These are phyloP conservation scores for Bagarius yarrelli DNA, from an alignment of 2,113 vertebrate genomes.

Conservation along the genomic window DNA sequence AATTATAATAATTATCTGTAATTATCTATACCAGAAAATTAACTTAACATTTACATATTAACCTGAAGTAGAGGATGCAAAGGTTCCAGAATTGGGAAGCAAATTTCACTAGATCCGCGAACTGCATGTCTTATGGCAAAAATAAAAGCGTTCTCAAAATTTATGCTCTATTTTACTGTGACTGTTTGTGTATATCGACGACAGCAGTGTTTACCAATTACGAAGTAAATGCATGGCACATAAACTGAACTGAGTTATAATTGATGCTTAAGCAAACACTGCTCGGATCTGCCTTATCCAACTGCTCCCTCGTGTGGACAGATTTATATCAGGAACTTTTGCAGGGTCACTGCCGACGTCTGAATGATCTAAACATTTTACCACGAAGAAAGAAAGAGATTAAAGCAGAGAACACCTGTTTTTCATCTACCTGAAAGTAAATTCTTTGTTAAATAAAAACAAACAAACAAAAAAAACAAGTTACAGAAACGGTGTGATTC, in stretches of 20 bases:
- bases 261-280: background rate
- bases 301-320: conserved; percentile 27
- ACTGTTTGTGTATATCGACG: background rate
- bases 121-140: no score
- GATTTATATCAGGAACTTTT: background rate
- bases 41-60: no score
- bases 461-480: no score
- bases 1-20: no score
- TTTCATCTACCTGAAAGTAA: background rate
- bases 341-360: background rate
- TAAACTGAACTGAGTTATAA: background rate
- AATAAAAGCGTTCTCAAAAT: no score
- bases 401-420: background rate
- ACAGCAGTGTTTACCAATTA: background rate
- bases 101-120: no score
- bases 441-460: background rate
- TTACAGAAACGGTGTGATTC: background rate
- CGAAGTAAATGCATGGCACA: no score
- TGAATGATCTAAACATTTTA: background rate
- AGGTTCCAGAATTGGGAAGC: no score
- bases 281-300: background rate
- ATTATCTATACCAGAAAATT: no score
- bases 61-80: no score
- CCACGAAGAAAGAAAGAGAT: background rate
- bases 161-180: no score